Evolutionary conservation across 1,140 invertebrate genomes (phyloP).

Genomic region (Odontomachus brunneus): DNA sequence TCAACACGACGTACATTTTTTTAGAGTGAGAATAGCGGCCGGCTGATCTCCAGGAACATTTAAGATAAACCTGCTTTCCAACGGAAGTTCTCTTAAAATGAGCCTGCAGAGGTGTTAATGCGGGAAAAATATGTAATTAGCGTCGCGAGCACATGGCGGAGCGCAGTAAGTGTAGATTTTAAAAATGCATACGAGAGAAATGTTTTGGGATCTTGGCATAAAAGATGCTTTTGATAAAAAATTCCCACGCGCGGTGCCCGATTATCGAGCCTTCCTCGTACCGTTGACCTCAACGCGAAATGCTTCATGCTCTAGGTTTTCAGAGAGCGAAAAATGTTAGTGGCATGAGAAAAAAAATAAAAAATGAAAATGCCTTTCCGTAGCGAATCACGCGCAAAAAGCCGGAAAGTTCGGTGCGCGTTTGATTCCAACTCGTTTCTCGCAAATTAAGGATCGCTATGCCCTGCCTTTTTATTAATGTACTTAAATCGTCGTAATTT

Average conservation of each 20-base stretch:
- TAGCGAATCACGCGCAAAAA: slow-evolving; percentile 9
- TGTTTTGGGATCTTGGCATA: slow-evolving; percentile 28
- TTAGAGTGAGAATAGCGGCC: background rate
- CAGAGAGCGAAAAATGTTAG: slow-evolving; percentile 44
- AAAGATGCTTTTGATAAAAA: slow-evolving; percentile 56
- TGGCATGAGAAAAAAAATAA: background rate
- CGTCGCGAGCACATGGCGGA: background rate
- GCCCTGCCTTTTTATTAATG: slow-evolving; percentile 2
- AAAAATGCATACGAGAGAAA: slow-evolving; percentile 37
- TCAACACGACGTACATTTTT: background rate
- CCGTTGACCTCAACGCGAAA: slow-evolving; percentile 42
- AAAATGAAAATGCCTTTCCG: background rate
- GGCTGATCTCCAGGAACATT: slow-evolving; percentile 8
- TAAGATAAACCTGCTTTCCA: background rate
- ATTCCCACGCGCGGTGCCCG: background rate
- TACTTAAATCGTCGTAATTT: slow-evolving; percentile 34
- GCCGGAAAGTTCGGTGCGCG: slow-evolving; percentile 3
- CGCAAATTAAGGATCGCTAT: slow-evolving; percentile 2
- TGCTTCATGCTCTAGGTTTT: slow-evolving; percentile 31
- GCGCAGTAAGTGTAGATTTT: background rate
- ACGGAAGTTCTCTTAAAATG: slow-evolving; percentile 14
- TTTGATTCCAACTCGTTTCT: slow-evolving; percentile 30
- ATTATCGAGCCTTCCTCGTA: slow-evolving; percentile 41
- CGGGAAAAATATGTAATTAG: slow-evolving; percentile 32
- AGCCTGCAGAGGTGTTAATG: slow-evolving; percentile 21